Base-by-base conservation (phyloP, 2,888 invertebrate genomes). In the Hedya salicella region DNA sequence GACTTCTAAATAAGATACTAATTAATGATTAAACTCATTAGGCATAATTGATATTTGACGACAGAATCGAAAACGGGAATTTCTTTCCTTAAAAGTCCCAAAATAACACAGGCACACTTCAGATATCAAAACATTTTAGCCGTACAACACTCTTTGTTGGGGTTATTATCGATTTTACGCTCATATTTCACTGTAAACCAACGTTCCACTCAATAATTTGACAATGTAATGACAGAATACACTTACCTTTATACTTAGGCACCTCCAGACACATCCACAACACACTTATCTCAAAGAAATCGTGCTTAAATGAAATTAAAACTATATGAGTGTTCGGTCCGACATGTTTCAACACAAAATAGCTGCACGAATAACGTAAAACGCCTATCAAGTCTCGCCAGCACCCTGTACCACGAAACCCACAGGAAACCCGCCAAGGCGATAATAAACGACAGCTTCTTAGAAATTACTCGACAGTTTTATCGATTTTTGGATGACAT, bases 341-440 rank as follows among this genome's bases (percentile, higher is more conserved):
- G 89, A 89, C 90, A 89, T 90, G 81, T 89, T 89, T 87, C 82
- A 78, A 78, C 78, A 80, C 82, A 83, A 83, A 89, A 88, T 90
- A 91, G 90, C 84, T 84, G 87, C 86, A 84, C 86, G 89, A 87
- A 88, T 89, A 87, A 86, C 83, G 84, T 83, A 79, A 80, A 82
- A 86, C 86, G 81, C 79, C 82, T 81, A 79, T 78, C 79, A 79
- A 78, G 79, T 78, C 78, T 74, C 79, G 80, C 79, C 75, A 77
- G 74, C 71, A 70, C 78, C 72, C 66, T 68, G 56, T 86, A 91
- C 88, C 83, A 86, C 73, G 74, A 75, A 75, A 81, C 73, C 32
- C 60, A 4, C 13, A 72, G 50, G 80, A 82, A 83, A 60, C 76
- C 62, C 62, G 19, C 16, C 21, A 30, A 61, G 71, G 65, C 84